Percentiles rank a stretch among this genome's conserved stretches.
phyloP scores from a whole-genome alignment of 2,113 vertebrate species.

The Charina bottae region DNA sequence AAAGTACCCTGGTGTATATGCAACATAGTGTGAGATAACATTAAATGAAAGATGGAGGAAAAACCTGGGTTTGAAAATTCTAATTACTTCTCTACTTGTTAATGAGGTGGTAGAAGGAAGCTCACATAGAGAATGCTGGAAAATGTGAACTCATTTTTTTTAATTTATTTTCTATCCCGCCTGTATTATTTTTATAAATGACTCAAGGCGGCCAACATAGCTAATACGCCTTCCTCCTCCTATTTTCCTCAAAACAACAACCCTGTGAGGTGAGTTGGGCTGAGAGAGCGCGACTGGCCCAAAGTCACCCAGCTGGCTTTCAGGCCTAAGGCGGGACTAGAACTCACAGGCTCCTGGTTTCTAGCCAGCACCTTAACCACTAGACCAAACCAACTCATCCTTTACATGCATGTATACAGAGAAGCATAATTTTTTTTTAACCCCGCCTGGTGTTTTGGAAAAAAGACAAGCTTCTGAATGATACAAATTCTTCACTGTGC shows the following conservation, averaged over 20 bases:
- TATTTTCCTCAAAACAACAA: too few species aligned
- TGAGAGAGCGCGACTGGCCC: too few species aligned
- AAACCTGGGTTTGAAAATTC: neutral
- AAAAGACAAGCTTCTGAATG: neutral
- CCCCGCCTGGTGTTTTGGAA: neutral
- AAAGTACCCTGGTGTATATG: neutral
- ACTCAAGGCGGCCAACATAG: too few species aligned
- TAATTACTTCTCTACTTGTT: neutral
- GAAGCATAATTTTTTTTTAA: neutral
- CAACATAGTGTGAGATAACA: neutral
- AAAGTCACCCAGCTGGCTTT: too few species aligned
- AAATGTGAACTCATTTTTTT: neutral
- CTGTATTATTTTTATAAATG: too few species aligned
- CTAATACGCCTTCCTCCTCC: too few species aligned
- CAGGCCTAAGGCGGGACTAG: too few species aligned
- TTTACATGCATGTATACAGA: neutral
- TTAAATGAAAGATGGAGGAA: neutral
- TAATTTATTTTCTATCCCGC: too few species aligned
- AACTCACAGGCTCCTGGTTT: too few species aligned
- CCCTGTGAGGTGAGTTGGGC: too few species aligned
- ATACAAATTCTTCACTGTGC: neutral
- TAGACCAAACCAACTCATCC: too few species aligned
- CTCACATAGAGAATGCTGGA: neutral
- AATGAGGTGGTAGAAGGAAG: neutral
- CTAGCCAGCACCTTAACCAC: too few species aligned